These are phyloP conservation scores for Ahaetulla prasina DNA, from an alignment of 2,113 vertebrate species.

Conservation along the genomic window DNA sequence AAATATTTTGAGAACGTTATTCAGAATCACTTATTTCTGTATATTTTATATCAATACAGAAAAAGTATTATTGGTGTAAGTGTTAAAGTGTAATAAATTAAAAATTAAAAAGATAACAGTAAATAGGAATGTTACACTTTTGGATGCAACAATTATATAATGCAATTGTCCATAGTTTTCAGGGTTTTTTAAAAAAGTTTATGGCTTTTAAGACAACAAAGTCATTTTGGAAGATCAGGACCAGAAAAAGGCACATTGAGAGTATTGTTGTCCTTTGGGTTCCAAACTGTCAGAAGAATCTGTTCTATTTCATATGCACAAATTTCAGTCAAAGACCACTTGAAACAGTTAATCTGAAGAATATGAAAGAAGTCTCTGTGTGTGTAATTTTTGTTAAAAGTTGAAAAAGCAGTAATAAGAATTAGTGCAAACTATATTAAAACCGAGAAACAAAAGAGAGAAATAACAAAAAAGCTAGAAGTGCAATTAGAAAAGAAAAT, in stretches of 20 bases:
- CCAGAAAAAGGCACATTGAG: not conserved
- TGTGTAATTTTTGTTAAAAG: not conserved
- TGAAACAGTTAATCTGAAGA: not conserved
- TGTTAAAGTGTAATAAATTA: not conserved
- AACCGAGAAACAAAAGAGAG: not conserved
- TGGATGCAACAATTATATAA: not conserved
- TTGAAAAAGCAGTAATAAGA: not conserved
- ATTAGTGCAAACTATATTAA: not conserved
- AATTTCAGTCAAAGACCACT: not conserved
- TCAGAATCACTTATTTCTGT: not conserved
- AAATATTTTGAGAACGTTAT: not conserved
- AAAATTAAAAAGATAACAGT: not conserved
- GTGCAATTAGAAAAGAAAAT: not conserved
- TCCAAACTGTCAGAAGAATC: not conserved
- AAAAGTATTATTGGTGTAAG: not conserved
- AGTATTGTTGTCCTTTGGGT: not conserved
- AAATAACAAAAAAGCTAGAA: not conserved
- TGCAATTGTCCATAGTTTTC: not conserved
- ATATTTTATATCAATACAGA: not conserved
- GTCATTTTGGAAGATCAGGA: not conserved
- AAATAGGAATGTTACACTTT: not conserved
- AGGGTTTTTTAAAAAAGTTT: not conserved
- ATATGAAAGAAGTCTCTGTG: not conserved
- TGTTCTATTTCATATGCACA: not conserved
- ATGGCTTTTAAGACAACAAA: not conserved